These are phyloP conservation scores for Drosophila leontia DNA, from an alignment of 1,140 invertebrate species.

Conservation along the genomic window DNA sequence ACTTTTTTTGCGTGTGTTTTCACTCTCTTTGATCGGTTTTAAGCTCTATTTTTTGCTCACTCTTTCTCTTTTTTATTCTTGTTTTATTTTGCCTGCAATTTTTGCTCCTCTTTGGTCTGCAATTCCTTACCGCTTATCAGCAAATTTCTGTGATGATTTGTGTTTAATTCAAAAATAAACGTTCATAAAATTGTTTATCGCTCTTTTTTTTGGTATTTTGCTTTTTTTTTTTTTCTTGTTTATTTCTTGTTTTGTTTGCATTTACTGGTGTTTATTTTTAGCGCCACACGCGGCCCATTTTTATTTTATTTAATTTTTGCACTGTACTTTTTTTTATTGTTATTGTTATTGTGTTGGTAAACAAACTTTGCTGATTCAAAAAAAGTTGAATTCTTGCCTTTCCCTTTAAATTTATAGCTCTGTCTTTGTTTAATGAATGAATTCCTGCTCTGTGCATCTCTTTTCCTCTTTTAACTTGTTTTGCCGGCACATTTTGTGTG, in stretches of 20 bases:
- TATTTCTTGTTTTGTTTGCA: conserved; percentile 35
- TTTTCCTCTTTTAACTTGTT: conserved; percentile 62
- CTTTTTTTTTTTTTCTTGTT: conserved; percentile 30
- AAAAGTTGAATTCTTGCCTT: conserved; percentile 28
- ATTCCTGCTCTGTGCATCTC: conserved; percentile 20
- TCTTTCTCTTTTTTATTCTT: conserved; percentile 1
- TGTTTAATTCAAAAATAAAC: conserved; percentile 55
- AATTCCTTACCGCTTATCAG: conserved; percentile 47
- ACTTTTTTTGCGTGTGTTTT: conserved; percentile 47
- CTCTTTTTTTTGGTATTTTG: conserved; percentile 1
- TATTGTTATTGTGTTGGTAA: conserved; percentile 51
- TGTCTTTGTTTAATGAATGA: conserved; percentile 59
- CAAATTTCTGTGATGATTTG: conserved; percentile 48
- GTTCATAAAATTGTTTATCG: conserved; percentile 57
- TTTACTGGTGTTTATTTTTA: conserved; percentile 68
- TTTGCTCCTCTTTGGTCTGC: conserved; percentile 10
- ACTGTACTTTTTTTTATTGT: conserved; percentile 21
- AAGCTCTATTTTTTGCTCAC: conserved; percentile 6
- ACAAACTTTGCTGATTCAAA: conserved; percentile 48
- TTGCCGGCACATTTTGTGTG: conserved; percentile 48
- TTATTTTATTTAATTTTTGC: conserved; percentile 47
- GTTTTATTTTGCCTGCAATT: conserved; percentile 11
- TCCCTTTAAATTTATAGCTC: conserved; percentile 41
- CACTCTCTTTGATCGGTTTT: conserved; percentile 14
- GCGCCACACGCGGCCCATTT: conserved; percentile 64